phyloP scores from a whole-genome alignment of 2,797 vertebrate genomes.

The Urocyon cinereoargenteus region DNA sequence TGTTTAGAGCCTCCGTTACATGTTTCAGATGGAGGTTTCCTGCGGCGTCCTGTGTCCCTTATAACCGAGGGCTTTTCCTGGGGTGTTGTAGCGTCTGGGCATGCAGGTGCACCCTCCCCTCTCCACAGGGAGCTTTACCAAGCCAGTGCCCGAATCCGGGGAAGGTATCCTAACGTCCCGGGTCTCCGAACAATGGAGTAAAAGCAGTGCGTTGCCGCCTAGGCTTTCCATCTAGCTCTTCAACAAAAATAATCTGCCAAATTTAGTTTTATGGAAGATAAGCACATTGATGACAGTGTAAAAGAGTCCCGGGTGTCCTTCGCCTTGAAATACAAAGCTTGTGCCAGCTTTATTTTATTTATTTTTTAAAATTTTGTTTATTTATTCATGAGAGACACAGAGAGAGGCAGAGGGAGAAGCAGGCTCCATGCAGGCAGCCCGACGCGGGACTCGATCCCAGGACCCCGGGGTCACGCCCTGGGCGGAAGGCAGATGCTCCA shows the following conservation, averaged over 20 bases:
- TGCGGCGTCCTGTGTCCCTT: not conserved
- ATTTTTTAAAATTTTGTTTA: too few relatives aligned
- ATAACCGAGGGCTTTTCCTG: not conserved
- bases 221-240: not conserved
- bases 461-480: too few relatives aligned
- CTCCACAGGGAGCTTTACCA: not conserved
- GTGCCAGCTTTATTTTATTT: not conserved
- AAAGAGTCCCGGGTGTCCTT: conserved; percentile 4
- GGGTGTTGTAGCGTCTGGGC: conserved; percentile 46
- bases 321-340: not conserved
- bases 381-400: too few relatives aligned
- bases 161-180: not conserved
- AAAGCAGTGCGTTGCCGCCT: not conserved
- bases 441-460: too few relatives aligned
- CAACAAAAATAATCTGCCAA: not conserved
- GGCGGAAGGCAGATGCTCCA: too few relatives aligned
- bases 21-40: conserved; percentile 46
- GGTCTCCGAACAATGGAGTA: not conserved
- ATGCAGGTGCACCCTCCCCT: conserved; percentile 8
- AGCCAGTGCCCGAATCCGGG: not conserved
- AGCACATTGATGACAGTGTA: not conserved
- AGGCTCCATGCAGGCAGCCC: too few relatives aligned
- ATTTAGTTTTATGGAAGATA: conserved; percentile 4
- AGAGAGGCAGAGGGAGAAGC: too few relatives aligned
- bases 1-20: conserved; percentile 50